Conservation (phyloP, 2,888 invertebrate genomes). For the Fabriciana adippe region DNA sequence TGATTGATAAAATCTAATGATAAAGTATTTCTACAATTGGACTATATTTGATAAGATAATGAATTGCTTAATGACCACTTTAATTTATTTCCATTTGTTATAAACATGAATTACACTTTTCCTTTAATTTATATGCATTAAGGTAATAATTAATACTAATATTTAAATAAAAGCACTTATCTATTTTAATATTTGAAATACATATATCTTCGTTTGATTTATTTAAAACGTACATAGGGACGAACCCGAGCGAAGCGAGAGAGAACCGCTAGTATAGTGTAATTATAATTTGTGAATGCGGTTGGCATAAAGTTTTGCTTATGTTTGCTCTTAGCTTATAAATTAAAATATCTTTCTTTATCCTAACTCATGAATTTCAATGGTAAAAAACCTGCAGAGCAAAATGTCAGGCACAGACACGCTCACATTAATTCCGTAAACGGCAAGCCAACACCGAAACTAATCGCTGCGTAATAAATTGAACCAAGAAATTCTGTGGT, state of each 20-base stretch:
- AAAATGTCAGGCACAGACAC: constrained; percentile 28
- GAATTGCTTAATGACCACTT: constrained; percentile 3
- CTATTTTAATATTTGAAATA: too few relatives aligned
- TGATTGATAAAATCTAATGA: constrained; percentile 11
- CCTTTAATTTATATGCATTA: neutral
- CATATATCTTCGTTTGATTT: too few relatives aligned
- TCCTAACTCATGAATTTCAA: constrained; percentile 15
- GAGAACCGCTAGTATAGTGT: too few relatives aligned
- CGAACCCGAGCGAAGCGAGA: too few relatives aligned
- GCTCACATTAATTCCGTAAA: constrained; percentile 31
- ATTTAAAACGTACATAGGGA: too few relatives aligned
- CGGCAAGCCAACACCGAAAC: constrained; percentile 26
- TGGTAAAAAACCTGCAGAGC: constrained; percentile 16
- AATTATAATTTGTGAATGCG: too few relatives aligned
- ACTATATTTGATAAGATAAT: constrained; percentile 8
- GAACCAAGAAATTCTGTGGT: constrained; percentile 21
- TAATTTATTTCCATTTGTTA: neutral
- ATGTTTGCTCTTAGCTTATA: neutral
- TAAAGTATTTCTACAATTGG: neutral
- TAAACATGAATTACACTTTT: neutral
- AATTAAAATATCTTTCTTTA: constrained; percentile 4
- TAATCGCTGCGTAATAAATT: constrained; percentile 31
- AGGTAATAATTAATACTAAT: too few relatives aligned
- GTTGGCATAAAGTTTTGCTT: neutral
- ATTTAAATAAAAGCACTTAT: too few relatives aligned